Percentiles rank a stretch among this genome's conserved stretches.
Conservation (phyloP, 2,113 vertebrate species). For the Bothrops jararaca region DNA sequence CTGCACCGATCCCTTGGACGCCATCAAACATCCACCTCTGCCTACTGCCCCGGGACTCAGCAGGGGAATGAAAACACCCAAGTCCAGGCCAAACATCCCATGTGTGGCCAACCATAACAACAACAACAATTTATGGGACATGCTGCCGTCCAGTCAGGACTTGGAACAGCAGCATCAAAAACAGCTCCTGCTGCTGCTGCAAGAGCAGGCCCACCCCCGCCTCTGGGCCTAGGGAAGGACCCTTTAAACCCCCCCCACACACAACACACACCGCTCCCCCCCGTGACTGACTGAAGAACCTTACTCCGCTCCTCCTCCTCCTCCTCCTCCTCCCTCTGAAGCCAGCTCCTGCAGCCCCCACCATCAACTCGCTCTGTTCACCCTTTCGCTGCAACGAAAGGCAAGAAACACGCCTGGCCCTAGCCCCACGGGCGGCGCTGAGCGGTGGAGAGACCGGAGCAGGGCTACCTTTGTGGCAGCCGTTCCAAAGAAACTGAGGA, state of each 20-base stretch:
- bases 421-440: background rate
- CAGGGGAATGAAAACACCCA: background rate
- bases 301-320: background rate
- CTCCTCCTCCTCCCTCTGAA: background rate
- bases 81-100: background rate
- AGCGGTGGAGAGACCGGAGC: background rate
- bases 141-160: background rate
- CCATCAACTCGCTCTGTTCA: background rate
- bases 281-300: background rate
- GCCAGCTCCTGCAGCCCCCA: no score
- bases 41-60: background rate
- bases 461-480: background rate
- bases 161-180: background rate
- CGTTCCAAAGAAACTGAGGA: background rate
- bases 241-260: background rate
- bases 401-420: background rate
- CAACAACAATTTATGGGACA: fast-evolving
- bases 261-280: no score
- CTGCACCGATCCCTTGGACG: background rate
- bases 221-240: background rate
- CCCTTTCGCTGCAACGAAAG: background rate
- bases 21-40: background rate
- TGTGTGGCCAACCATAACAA: background rate
- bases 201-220: no score
- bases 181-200: no score